These are phyloP conservation scores for Drosophila obscura DNA, from an alignment of 1,140 invertebrate genomes.

Conservation along the genomic window DNA sequence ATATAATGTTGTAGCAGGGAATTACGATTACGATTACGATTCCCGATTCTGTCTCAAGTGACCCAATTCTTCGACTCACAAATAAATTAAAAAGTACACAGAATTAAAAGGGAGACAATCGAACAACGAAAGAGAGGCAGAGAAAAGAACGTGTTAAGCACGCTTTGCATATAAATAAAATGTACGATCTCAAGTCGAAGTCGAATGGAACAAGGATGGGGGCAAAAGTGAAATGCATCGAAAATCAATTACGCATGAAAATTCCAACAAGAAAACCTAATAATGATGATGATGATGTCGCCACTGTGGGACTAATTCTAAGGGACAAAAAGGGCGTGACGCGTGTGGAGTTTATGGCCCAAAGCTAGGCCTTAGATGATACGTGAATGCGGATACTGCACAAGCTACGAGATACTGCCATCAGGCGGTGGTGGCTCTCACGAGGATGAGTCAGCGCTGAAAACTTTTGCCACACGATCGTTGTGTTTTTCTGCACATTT, in stretches of 20 bases:
- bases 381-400: conserved; percentile 12
- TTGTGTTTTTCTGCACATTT: conserved; percentile 21
- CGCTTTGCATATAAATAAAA: conserved; percentile 66
- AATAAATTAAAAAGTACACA: conserved; percentile 33
- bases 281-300: conserved; percentile 26
- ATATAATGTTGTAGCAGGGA: conserved; percentile 21
- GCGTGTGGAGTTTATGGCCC: conserved; percentile 1
- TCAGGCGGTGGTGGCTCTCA: conserved; percentile 18
- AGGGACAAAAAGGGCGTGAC: conserved; percentile 23
- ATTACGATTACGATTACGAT: conserved; percentile 15
- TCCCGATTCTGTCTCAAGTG: conserved; percentile 29
- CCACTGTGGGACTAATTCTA: neutral
- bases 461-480: conserved; percentile 39
- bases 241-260: conserved; percentile 80
- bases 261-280: conserved; percentile 42
- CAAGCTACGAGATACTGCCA: neutral
- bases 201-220: neutral
- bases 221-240: conserved; percentile 47
- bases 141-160: conserved; percentile 63
- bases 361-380: conserved; percentile 24
- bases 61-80: conserved; percentile 52
- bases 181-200: conserved; percentile 5
- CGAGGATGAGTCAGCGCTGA: conserved; percentile 35
- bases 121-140: neutral
- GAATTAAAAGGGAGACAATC: neutral